Conservation (phyloP, 2,888 invertebrate species). For the Meiosimyza decipiens region DNA sequence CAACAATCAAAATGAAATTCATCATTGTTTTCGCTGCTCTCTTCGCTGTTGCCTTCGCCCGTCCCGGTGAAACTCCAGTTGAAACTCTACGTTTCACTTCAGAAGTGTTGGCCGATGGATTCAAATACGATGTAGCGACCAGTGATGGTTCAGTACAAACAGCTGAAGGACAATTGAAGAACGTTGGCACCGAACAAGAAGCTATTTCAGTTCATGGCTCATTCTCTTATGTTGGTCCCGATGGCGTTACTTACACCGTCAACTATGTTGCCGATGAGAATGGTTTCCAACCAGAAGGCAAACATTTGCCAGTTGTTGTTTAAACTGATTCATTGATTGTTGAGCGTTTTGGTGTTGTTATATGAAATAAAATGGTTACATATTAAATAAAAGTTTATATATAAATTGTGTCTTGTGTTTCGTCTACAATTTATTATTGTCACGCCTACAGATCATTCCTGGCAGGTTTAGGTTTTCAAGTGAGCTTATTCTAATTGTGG, state of each 20-base stretch:
- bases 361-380: too few species aligned
- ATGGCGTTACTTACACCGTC: constrained; percentile 49
- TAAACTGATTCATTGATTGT: too few species aligned
- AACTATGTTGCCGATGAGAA: constrained; percentile 51
- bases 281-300: constrained; percentile 46
- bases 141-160: constrained; percentile 49
- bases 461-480: too few species aligned
- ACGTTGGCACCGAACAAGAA: constrained; percentile 41
- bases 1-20: constrained; percentile 52
- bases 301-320: constrained; percentile 22
- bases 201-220: constrained; percentile 51
- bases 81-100: too few species aligned
- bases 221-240: constrained; percentile 47
- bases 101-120: not conserved
- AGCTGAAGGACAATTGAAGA: constrained; percentile 44
- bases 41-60: constrained; percentile 49
- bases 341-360: too few species aligned
- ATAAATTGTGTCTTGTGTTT: too few species aligned
- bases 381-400: too few species aligned
- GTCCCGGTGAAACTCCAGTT: constrained; percentile 17
- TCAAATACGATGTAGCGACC: constrained; percentile 45
- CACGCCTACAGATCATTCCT: too few species aligned
- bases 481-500: too few species aligned
- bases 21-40: constrained; percentile 49
- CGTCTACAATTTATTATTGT: too few species aligned